Base-by-base conservation (phyloP, 2,888 invertebrate genomes). In the Cataglyphis cursor region DNA sequence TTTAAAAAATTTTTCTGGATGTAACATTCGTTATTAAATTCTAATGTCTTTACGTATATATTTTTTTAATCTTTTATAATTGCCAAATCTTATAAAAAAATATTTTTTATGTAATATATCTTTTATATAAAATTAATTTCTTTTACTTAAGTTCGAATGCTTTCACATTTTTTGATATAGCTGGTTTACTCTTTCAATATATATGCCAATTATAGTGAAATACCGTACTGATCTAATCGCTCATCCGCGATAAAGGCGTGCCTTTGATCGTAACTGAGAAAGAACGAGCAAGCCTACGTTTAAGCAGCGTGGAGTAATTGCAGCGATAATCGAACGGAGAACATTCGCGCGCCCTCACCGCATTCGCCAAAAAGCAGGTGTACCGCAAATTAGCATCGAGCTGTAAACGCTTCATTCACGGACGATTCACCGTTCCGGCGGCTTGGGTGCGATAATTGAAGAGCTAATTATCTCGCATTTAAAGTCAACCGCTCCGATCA, bases 251-350 rank as follows among this genome's bases (percentile, higher is more conserved):
- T 35, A n/a, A 41, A 35, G 15, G 31, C 35, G 64, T 21, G 28
- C 12, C 24, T 12, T 78, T 31, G 31, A 41, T 3, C 10, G 18
- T 70, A 59, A 57, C 10, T 28, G 76, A 76, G 41, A 59, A 78
- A 8, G 24, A 64, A 48, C 31, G 35, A 24, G 35, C 15, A 5
- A 2, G 38, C 35, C 72, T 28, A 28, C 28, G 74, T 82, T 90
- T 90, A 89, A 91, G 86, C 86, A 86, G 83, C 76, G 74, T 83
- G 86, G 35, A 82, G 83, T 70, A 74, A 86, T 85, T 68, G 28
- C 38, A 65, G 10, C 12, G 68, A 66, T 54, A 51, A 54, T 8
- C 59, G 31, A 21, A 21, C 21, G 18, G 18, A 10, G 31, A 78
- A 59, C 31, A 21, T 59, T 59, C 12, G 59, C 21, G 31, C 51